Conservation (phyloP, 1,140 invertebrate species). For the Trichogramma pretiosum region DNA sequence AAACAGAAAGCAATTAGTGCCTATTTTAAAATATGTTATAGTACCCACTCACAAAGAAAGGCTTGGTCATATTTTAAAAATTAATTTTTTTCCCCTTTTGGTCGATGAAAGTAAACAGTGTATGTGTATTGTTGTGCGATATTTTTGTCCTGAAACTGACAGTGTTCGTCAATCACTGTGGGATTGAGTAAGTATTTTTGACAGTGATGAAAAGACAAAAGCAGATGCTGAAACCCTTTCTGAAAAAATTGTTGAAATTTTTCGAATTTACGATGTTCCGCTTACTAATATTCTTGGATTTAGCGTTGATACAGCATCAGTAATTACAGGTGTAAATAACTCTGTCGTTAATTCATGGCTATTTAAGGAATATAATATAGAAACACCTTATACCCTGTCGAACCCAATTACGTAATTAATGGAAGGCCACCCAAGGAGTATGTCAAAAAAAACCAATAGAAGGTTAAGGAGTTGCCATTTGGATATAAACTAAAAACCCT, state of each 20-base stretch:
- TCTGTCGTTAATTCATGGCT: neutral
- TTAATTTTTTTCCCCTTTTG: neutral
- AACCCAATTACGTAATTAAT: too few species aligned
- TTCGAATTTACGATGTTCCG: neutral
- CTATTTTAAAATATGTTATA: neutral
- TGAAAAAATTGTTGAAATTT: neutral
- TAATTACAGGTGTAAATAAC: neutral
- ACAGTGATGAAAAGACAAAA: neutral
- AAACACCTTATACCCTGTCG: too few species aligned
- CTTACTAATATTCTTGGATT: neutral
- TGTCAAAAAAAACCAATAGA: too few species aligned
- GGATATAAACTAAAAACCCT: too few species aligned
- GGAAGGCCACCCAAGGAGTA: too few species aligned
- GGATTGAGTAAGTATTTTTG: neutral
- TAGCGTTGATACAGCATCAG: neutral
- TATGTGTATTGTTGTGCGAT: neutral
- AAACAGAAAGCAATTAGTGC: neutral
- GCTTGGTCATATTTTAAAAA: neutral
- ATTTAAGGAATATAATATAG: too few species aligned
- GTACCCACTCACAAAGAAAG: neutral
- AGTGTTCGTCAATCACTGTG: neutral
- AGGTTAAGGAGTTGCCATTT: too few species aligned
- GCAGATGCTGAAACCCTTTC: neutral
- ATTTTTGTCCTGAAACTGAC: neutral
- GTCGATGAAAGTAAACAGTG: neutral